phyloP scores from a whole-genome alignment of 2,797 vertebrate genomes.

The Tokudaia muenninki region DNA sequence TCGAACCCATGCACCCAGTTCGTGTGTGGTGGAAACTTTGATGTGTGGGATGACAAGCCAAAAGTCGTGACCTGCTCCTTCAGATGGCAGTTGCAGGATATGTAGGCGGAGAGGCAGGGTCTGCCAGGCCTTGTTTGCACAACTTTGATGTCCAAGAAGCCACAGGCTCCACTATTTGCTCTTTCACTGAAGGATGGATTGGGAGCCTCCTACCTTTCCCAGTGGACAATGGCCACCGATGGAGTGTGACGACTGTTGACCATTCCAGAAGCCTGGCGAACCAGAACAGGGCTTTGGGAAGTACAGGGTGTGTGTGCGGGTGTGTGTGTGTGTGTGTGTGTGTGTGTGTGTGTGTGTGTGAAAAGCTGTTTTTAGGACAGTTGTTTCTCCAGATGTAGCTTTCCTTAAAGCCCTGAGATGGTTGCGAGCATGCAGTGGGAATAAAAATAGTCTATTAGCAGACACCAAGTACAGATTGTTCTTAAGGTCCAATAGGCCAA shows the following conservation, averaged over 20 bases:
- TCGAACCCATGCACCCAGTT: conserved; percentile 87
- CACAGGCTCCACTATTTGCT: conserved; percentile 90
- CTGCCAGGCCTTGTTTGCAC: conserved; percentile 90
- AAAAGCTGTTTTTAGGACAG: conserved; percentile 74
- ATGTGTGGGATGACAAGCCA: conserved; percentile 89
- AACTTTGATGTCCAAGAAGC: conserved; percentile 95
- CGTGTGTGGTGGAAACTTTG: conserved; percentile 92
- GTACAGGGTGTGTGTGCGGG: conserved; percentile 66
- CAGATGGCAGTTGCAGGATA: conserved; percentile 79
- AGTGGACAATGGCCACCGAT: conserved; percentile 92
- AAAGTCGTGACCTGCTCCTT: conserved; percentile 87
- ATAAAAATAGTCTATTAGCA: conserved; percentile 66
- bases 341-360: background rate
- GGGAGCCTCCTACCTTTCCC: conserved; percentile 89
- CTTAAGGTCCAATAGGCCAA: background rate
- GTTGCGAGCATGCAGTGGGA: conserved; percentile 49
- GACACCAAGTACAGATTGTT: conserved; percentile 10
- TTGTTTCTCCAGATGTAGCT: conserved; percentile 74
- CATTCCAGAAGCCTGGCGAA: conserved; percentile 90
- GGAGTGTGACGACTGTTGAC: conserved; percentile 94
- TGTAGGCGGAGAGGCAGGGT: conserved; percentile 74
- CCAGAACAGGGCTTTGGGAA: conserved; percentile 87
- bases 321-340: background rate
- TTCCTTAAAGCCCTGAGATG: conserved; percentile 51
- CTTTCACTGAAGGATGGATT: conserved; percentile 87